A percentile compares a stretch with the other conserved stretches of the same genome.
These are phyloP conservation scores for Oligia strigilis DNA, from an alignment of 2,888 invertebrate genomes.

Conservation along the genomic window DNA sequence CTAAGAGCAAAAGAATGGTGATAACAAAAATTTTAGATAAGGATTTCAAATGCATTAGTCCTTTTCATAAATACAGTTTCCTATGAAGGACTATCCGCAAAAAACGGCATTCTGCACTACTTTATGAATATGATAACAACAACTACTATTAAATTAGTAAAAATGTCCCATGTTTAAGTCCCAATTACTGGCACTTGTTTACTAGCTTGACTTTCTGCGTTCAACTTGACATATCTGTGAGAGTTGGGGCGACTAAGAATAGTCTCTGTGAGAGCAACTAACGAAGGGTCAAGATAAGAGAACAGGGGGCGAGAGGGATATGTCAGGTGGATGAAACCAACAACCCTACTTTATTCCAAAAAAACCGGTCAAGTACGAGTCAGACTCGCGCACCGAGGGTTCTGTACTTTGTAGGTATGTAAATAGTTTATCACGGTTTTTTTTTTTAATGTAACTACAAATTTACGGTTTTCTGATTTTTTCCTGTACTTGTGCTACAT, in stretches of 20 bases:
- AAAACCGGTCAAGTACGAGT: too few relatives aligned
- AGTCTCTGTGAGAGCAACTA: conserved; percentile 30
- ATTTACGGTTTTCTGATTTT: too few relatives aligned
- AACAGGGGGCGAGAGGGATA: conserved; percentile 2
- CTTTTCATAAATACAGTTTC: not conserved
- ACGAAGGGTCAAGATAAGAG: conserved; percentile 55
- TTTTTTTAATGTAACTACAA: too few relatives aligned
- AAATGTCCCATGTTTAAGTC: not conserved
- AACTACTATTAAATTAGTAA: not conserved
- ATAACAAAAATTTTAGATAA: not conserved
- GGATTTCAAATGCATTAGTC: not conserved
- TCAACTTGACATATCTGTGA: conserved; percentile 32
- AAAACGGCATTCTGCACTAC: not conserved
- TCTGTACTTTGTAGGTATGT: too few relatives aligned
- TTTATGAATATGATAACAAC: not conserved
- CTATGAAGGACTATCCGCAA: not conserved
- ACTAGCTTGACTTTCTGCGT: conserved; percentile 4
- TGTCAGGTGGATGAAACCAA: not conserved
- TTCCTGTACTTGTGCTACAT: too few relatives aligned
- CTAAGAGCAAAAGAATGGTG: not conserved
- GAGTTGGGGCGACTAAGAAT: conserved; percentile 42
- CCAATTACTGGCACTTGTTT: conserved; percentile 1
- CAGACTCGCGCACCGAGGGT: too few relatives aligned
- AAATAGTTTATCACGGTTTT: too few relatives aligned
- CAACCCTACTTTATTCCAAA: not conserved